Percentiles rank a stretch among this genome's conserved stretches.
Evolutionary conservation across 2,113 vertebrate species (phyloP).

Genomic region (Hippocampus zosterae): DNA sequence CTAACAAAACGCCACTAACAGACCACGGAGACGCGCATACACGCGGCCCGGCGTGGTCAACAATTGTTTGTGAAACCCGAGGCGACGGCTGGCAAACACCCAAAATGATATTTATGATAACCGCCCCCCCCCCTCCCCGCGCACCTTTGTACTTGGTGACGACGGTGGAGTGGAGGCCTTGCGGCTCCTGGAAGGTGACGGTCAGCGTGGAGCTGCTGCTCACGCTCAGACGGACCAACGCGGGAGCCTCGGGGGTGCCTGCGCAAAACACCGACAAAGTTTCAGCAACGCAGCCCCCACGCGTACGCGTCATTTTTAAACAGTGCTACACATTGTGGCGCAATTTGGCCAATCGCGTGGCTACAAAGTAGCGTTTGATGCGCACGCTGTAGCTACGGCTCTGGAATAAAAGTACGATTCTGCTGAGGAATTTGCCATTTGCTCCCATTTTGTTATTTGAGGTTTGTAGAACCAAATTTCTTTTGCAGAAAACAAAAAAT

Average conservation of each 20-base stretch:
- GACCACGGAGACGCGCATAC: neutral
- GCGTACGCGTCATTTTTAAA: neutral
- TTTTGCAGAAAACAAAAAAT: too few relatives aligned
- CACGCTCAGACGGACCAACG: conserved; percentile 84
- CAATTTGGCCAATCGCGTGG: too few relatives aligned
- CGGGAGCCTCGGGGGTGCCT: conserved; percentile 88
- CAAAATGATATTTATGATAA: neutral
- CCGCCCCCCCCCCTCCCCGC: too few relatives aligned
- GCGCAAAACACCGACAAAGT: conserved; percentile 21
- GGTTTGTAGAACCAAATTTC: too few relatives aligned
- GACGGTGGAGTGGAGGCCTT: conserved; percentile 85
- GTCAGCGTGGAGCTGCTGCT: conserved; percentile 86
- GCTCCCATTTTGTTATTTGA: too few relatives aligned
- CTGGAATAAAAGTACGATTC: too few relatives aligned
- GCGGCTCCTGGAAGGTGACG: conserved; percentile 93
- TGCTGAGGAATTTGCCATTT: too few relatives aligned
- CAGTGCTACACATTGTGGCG: neutral
- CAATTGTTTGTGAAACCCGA: neutral
- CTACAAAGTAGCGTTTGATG: too few relatives aligned
- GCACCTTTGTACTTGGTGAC: conserved; percentile 95
- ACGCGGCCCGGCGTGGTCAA: neutral
- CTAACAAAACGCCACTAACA: neutral
- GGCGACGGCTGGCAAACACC: neutral
- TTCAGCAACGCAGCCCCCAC: too few relatives aligned
- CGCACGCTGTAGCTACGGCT: too few relatives aligned